These are phyloP conservation scores for Lomographa bimaculata DNA, from an alignment of 2,888 invertebrate genomes.

Conservation along the genomic window DNA sequence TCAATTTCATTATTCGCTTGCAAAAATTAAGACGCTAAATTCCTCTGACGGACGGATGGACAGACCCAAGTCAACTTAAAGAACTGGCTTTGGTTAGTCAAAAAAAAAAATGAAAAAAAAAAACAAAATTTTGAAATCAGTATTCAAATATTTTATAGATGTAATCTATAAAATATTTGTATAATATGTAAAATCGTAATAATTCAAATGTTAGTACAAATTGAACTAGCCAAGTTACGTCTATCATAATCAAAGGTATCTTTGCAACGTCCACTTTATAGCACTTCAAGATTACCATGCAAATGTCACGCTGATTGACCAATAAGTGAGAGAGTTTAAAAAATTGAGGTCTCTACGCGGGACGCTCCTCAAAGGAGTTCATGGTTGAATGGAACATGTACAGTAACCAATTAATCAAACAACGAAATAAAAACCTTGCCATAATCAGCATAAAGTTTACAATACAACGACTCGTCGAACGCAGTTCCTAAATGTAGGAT, in stretches of 20 bases:
- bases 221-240: too few species aligned
- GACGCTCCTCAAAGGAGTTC: constrained; percentile 81
- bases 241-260: constrained; percentile 36
- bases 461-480: constrained; percentile 52
- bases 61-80: too few species aligned
- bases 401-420: constrained; percentile 51
- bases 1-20: too few species aligned
- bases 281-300: constrained; percentile 62
- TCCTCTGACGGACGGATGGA: too few species aligned
- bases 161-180: too few species aligned
- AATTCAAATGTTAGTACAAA: too few species aligned
- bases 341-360: constrained; percentile 80
- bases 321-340: constrained; percentile 79
- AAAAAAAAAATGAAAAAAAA: too few species aligned
- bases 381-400: constrained; percentile 81
- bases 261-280: constrained; percentile 55
- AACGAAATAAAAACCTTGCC: constrained; percentile 49
- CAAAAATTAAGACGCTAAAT: too few species aligned
- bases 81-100: too few species aligned
- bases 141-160: too few species aligned
- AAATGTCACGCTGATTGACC: constrained; percentile 78
- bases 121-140: too few species aligned
- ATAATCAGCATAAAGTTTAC: constrained; percentile 51
- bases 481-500: constrained; percentile 76
- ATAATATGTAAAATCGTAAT: too few species aligned